Evolutionary conservation across 2,797 vertebrate species (phyloP).

Genomic region (Oreortyx pictus): DNA sequence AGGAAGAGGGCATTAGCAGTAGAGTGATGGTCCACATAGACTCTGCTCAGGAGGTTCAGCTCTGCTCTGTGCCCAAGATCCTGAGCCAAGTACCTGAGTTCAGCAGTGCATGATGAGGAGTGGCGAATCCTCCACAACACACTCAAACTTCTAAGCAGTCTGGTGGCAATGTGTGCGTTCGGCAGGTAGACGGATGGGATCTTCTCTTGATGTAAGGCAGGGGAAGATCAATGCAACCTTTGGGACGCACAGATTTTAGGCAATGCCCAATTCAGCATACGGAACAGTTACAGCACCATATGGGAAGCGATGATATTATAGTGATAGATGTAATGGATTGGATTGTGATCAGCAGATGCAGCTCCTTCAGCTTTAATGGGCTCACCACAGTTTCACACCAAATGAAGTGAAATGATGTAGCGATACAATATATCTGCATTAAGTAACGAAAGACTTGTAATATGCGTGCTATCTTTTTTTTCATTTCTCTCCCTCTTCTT

Average conservation of each 20-base stretch:
- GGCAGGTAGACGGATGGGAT: rapidly evolving
- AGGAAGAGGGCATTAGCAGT: background rate
- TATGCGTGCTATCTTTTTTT: background rate
- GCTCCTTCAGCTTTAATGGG: slow-evolving; percentile 34
- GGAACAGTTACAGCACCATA: background rate
- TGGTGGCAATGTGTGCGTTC: background rate
- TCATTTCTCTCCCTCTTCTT: background rate
- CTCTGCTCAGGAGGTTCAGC: background rate
- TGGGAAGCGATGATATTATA: slow-evolving; percentile 42
- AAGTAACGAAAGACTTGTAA: slow-evolving; percentile 20
- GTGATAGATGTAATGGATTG: background rate
- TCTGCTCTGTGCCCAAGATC: background rate
- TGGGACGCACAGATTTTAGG: slow-evolving; percentile 27
- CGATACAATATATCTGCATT: slow-evolving; percentile 22
- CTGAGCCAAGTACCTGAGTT: background rate
- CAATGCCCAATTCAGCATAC: slow-evolving; percentile 26
- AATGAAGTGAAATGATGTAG: slow-evolving; percentile 30
- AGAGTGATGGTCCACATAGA: background rate
- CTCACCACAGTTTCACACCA: slow-evolving; percentile 25
- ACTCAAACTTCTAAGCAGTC: background rate
- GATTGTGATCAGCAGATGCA: slow-evolving; percentile 53
- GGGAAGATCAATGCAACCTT: background rate
- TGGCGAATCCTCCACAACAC: background rate
- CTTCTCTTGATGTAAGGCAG: background rate
- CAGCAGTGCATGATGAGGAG: background rate